A percentile compares a stretch with the other conserved stretches of the same genome.
Evolutionary conservation across 2,797 vertebrate genomes (phyloP).

Genomic region (Sebastes iracundus): DNA sequence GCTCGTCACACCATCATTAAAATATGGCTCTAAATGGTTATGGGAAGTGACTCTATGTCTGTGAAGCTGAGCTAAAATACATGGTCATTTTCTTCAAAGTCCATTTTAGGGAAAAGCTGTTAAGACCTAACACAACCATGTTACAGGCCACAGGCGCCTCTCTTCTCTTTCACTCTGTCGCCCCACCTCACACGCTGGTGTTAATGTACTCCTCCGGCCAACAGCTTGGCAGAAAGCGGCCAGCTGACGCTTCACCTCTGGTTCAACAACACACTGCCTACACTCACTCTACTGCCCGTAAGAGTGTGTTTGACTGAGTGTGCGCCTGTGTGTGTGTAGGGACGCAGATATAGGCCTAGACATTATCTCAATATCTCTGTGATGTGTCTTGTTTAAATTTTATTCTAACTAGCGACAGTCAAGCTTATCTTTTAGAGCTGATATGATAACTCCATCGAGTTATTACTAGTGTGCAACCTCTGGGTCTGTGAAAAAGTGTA

Average conservation of each 20-base stretch:
- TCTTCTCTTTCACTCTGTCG: conserved; percentile 56
- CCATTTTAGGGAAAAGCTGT: conserved; percentile 45
- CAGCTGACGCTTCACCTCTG: conserved; percentile 74
- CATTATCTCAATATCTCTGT: background rate
- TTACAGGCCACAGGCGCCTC: conserved; percentile 70
- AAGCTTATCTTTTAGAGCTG: background rate
- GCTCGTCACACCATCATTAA: background rate
- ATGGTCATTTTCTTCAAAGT: conserved; percentile 44
- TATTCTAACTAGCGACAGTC: background rate
- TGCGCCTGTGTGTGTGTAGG: conserved; percentile 16
- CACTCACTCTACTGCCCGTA: conserved; percentile 51
- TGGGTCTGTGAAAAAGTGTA: no score
- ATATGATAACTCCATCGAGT: background rate
- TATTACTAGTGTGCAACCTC: no score
- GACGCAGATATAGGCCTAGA: background rate
- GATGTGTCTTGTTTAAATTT: background rate
- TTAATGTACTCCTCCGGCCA: conserved; percentile 78
- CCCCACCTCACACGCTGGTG: conserved; percentile 65
- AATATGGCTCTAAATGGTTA: background rate
- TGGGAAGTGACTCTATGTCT: background rate
- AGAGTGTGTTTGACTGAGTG: conserved; percentile 21
- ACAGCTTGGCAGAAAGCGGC: conserved; percentile 67
- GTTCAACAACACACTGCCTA: conserved; percentile 70
- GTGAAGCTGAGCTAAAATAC: background rate
- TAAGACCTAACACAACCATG: conserved; percentile 50